phyloP scores from a whole-genome alignment of 2,797 vertebrate species.

The Astyanax mexicanus region DNA sequence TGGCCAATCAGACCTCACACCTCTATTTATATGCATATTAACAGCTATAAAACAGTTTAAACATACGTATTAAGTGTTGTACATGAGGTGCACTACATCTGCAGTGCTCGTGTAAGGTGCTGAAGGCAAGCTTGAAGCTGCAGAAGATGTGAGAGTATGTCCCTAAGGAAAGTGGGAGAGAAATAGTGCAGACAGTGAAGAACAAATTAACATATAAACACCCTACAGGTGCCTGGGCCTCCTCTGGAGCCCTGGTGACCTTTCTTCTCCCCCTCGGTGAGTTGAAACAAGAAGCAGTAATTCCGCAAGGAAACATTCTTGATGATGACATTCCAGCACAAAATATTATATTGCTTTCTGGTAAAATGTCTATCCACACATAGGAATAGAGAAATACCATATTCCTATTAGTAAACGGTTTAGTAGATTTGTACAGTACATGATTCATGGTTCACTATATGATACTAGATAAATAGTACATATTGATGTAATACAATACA shows the following conservation, averaged over 20 bases:
- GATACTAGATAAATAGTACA: too few relatives aligned
- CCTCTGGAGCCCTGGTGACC: constrained; percentile 49
- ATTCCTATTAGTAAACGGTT: too few relatives aligned
- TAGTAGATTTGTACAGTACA: too few relatives aligned
- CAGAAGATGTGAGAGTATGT: constrained; percentile 10
- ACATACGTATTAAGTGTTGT: not conserved
- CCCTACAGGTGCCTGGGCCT: constrained; percentile 40
- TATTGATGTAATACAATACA: too few relatives aligned
- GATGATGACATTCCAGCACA: not conserved
- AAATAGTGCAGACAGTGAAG: constrained; percentile 3
- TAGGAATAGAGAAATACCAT: too few relatives aligned
- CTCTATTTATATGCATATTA: not conserved
- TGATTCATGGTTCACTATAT: too few relatives aligned
- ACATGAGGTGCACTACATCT: not conserved
- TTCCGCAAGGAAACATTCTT: too few relatives aligned
- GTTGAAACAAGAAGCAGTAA: not conserved
- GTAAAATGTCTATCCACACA: too few relatives aligned
- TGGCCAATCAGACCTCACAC: not conserved
- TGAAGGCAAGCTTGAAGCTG: constrained; percentile 9
- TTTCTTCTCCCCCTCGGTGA: constrained; percentile 40
- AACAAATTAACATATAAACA: constrained; percentile 44
- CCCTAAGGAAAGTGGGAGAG: constrained; percentile 25
- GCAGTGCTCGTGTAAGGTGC: not conserved
- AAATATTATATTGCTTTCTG: too few relatives aligned
- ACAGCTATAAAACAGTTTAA: not conserved